phyloP scores from a whole-genome alignment of 2,113 vertebrate genomes.

The Vombatus ursinus region DNA sequence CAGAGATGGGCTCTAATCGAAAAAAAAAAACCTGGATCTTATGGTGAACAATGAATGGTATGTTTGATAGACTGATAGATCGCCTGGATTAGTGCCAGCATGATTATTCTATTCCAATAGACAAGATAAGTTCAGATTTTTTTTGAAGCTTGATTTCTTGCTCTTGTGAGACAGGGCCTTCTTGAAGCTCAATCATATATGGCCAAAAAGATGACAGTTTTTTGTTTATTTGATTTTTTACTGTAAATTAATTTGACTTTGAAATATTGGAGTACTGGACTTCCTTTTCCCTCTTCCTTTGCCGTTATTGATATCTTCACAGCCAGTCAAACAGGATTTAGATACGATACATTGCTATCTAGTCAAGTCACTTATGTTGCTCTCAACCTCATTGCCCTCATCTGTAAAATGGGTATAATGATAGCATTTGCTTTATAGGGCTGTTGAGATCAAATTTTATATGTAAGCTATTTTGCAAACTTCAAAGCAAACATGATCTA shows the following conservation, averaged over 20 bases:
- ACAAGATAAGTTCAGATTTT: neutral
- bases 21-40: conserved; percentile 7
- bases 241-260: neutral
- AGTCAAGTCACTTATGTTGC: neutral
- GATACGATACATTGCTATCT: neutral
- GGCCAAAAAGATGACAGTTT: conserved; percentile 10
- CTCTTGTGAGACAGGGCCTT: neutral
- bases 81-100: neutral
- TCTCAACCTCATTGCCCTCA: neutral
- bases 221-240: neutral
- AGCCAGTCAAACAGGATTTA: neutral
- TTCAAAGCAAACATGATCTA: neutral
- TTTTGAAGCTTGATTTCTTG: neutral
- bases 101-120: neutral
- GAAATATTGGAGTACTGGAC: neutral
- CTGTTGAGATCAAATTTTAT: neutral
- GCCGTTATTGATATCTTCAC: neutral
- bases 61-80: neutral
- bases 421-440: neutral
- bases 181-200: neutral
- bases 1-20: neutral
- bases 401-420: neutral
- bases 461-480: neutral
- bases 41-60: neutral
- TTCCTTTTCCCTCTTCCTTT: conserved; percentile 26